These are phyloP conservation scores for Crenuchus spilurus DNA, from an alignment of 2,797 vertebrate genomes.

Conservation along the genomic window DNA sequence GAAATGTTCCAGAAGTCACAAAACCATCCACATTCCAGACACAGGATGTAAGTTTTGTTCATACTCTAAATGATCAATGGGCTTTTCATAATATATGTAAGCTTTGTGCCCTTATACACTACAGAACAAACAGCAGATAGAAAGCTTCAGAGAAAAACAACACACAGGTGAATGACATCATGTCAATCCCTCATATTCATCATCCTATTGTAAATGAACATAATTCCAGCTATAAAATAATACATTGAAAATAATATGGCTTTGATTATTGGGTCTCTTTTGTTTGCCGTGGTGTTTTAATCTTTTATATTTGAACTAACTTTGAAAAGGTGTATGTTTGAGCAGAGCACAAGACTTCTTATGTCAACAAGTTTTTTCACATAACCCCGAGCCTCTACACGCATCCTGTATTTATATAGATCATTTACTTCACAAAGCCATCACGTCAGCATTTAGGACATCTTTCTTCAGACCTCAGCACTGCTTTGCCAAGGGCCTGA, in stretches of 20 bases:
- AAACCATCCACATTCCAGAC: neutral
- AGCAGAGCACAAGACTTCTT: neutral
- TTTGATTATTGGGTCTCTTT: neutral
- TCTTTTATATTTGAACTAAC: neutral
- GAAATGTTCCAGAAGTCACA: neutral
- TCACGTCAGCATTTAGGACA: neutral
- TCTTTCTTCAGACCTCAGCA: neutral
- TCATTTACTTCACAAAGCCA: neutral
- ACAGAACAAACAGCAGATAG: neutral
- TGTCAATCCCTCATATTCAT: too few relatives aligned
- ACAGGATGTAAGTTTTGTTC: neutral
- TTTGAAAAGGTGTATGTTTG: neutral
- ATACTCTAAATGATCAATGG: neutral
- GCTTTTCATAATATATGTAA: neutral
- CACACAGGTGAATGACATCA: neutral
- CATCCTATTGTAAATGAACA: neutral
- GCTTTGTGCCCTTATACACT: neutral
- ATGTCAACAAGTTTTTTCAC: neutral
- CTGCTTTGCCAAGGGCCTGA: neutral
- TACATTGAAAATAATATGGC: neutral
- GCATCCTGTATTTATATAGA: neutral
- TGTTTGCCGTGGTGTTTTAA: neutral
- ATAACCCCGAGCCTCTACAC: neutral
- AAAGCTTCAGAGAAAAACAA: neutral
- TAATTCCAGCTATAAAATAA: neutral